phyloP scores from a whole-genome alignment of 1,140 invertebrate species.

The Drosophila tristis region DNA sequence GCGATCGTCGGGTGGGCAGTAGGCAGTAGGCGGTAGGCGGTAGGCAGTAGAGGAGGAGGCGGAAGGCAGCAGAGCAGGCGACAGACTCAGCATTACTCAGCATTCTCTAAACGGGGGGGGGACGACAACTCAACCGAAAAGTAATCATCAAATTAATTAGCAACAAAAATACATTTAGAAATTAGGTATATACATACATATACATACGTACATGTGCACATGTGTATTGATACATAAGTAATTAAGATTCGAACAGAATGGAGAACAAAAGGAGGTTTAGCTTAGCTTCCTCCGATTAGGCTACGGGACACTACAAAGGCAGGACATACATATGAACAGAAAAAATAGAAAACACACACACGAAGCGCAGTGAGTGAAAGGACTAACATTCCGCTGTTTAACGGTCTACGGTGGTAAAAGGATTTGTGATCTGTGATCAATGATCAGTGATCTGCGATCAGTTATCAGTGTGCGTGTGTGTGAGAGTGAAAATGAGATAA shows the following conservation, averaged over 20 bases:
- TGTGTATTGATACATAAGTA: background rate
- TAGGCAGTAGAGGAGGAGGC: background rate
- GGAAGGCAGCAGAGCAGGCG: conserved; percentile 11
- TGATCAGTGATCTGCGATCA: too few relatives aligned
- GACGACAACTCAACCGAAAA: too few relatives aligned
- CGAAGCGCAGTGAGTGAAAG: background rate
- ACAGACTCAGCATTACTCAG: too few relatives aligned
- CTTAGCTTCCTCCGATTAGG: too few relatives aligned
- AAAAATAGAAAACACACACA: background rate
- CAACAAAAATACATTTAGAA: background rate
- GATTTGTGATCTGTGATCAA: too few relatives aligned
- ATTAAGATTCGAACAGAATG: too few relatives aligned
- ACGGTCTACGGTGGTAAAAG: too few relatives aligned
- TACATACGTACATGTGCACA: background rate
- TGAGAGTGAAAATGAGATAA: conserved; percentile 11
- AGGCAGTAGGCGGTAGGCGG: background rate
- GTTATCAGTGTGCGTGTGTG: conserved; percentile 24
- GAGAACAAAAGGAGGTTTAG: too few relatives aligned
- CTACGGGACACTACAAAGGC: background rate
- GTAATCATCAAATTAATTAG: background rate
- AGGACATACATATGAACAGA: too few relatives aligned
- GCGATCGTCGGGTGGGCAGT: conserved; percentile 2
- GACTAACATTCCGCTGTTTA: too few relatives aligned
- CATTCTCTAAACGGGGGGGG: too few relatives aligned
- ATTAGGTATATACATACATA: background rate